Evolutionary conservation across 2,797 vertebrate species (phyloP).

Genomic region (Mustela erminea): DNA sequence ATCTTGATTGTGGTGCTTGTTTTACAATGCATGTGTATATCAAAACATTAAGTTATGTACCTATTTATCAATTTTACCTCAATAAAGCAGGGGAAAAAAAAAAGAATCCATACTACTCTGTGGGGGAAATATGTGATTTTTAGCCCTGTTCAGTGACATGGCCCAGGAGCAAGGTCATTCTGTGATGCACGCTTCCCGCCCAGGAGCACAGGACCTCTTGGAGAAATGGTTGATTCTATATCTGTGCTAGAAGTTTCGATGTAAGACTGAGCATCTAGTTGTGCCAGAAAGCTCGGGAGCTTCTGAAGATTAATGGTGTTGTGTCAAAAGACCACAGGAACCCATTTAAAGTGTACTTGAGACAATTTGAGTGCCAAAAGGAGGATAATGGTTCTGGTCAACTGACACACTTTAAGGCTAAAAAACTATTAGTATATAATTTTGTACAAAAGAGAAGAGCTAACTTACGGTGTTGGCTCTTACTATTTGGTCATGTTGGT

Average conservation of each 20-base stretch:
- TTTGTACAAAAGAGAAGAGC: slow-evolving; percentile 52
- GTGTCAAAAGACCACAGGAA: slow-evolving; percentile 68
- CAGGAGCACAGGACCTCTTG: not conserved
- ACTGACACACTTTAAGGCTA: slow-evolving; percentile 57
- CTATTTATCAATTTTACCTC: not conserved
- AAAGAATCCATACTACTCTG: not conserved
- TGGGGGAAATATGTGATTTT: not conserved
- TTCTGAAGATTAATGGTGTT: slow-evolving; percentile 52
- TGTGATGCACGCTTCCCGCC: not conserved
- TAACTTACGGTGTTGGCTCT: not conserved
- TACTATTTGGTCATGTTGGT: slow-evolving; percentile 40
- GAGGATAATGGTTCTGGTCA: slow-evolving; percentile 51
- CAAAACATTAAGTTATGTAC: not conserved
- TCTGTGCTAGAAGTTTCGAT: not conserved
- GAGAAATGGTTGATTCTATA: not conserved
- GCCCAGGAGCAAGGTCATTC: not conserved
- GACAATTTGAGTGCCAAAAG: slow-evolving; percentile 53
- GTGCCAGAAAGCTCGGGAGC: not conserved
- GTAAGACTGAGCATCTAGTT: not conserved
- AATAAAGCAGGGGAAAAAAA: not conserved
- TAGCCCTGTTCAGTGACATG: not conserved
- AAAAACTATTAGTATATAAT: slow-evolving; percentile 24
- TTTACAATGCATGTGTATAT: not conserved
- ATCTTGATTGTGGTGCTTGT: not conserved
- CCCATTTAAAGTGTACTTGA: slow-evolving; percentile 64